Evolutionary conservation across 2,113 vertebrate genomes (phyloP).

Genomic region (Chamaea fasciata): DNA sequence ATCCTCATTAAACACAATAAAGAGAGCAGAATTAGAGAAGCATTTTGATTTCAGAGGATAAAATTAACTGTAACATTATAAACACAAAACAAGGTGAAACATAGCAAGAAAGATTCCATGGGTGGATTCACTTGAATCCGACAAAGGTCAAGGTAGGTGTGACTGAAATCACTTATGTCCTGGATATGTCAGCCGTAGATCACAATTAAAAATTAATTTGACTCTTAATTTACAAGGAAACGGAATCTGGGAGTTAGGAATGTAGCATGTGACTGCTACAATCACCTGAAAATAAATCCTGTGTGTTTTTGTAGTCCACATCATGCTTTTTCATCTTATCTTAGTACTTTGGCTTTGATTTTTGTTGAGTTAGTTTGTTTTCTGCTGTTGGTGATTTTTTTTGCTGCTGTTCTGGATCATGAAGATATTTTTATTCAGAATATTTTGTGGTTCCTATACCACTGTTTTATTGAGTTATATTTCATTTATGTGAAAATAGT

Average conservation of each 20-base stretch:
- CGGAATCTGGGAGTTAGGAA: background rate
- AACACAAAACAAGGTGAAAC: background rate
- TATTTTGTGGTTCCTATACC: background rate
- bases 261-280: background rate
- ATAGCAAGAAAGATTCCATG: background rate
- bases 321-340: background rate
- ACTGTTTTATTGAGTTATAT: background rate
- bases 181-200: background rate
- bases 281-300: background rate
- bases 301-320: background rate
- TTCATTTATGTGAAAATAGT: background rate
- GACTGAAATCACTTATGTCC: background rate
- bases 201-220: background rate
- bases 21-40: background rate
- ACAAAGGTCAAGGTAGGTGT: background rate
- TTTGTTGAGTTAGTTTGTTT: background rate
- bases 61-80: background rate
- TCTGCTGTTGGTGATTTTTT: background rate
- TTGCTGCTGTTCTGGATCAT: background rate
- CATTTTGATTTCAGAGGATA: background rate
- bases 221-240: background rate
- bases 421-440: background rate
- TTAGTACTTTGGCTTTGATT: background rate
- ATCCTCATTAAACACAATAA: background rate
- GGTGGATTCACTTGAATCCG: accelerated